Conservation (phyloP, 2,888 invertebrate species). For the Cyclophora albipunctata region DNA sequence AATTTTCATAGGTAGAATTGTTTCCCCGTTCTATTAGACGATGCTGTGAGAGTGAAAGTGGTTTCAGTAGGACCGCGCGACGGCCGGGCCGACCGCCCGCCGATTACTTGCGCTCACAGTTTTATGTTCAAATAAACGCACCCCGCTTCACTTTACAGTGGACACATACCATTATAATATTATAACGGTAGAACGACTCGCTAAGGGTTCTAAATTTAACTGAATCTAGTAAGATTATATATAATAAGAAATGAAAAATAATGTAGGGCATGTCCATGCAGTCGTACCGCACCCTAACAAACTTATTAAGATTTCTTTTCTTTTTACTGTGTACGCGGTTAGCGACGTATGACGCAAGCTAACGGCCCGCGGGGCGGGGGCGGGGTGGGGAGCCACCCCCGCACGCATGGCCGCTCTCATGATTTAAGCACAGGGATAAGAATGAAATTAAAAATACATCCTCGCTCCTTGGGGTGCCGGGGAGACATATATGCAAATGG, state of each 20-base stretch:
- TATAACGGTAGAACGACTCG: too few species aligned
- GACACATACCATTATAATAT: too few species aligned
- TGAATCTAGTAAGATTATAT: too few species aligned
- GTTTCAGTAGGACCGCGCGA: too few species aligned
- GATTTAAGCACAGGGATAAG: conserved; percentile 76
- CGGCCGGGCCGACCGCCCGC: too few species aligned
- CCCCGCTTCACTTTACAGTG: too few species aligned
- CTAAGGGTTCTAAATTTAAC: too few species aligned
- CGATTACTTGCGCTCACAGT: too few species aligned
- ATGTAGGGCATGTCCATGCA: conserved; percentile 35
- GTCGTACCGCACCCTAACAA: conserved; percentile 64
- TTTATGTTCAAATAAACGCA: too few species aligned
- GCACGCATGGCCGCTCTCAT: conserved; percentile 76
- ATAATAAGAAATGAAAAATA: background rate
- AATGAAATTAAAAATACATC: conserved; percentile 77
- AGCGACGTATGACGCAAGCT: conserved; percentile 75
- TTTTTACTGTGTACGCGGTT: conserved; percentile 74
- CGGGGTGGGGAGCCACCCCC: conserved; percentile 43
- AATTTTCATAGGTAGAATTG: too few species aligned
- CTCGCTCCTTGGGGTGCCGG: conserved; percentile 71
- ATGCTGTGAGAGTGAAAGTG: too few species aligned
- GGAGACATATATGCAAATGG: conserved; percentile 76
- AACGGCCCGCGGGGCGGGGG: conserved; percentile 44
- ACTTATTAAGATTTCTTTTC: conserved; percentile 76
- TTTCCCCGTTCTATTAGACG: too few species aligned